Percentiles rank a stretch among this genome's conserved stretches.
These are phyloP conservation scores for Philonicus albiceps DNA, from an alignment of 2,888 invertebrate genomes.

Conservation along the genomic window DNA sequence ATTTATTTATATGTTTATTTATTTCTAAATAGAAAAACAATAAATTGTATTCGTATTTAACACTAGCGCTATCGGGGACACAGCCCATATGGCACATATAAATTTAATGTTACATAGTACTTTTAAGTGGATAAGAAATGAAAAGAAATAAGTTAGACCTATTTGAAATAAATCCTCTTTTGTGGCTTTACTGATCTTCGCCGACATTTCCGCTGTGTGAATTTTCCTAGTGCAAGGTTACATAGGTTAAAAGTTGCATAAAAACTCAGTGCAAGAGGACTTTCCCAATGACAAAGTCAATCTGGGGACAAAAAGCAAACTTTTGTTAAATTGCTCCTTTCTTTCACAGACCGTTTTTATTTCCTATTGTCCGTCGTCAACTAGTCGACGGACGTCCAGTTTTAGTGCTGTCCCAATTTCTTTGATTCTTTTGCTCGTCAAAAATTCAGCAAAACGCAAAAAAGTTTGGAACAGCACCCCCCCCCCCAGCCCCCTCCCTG, in stretches of 20 bases:
- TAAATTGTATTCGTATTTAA: no score
- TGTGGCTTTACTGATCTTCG: background rate
- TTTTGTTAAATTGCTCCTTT: background rate
- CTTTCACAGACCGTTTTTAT: background rate
- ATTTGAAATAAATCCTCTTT: no score
- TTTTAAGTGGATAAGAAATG: no score
- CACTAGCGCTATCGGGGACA: no score
- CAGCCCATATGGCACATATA: no score
- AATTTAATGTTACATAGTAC: no score
- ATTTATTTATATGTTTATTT: no score
- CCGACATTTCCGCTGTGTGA: background rate
- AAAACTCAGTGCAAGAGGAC: background rate
- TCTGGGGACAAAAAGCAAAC: background rate
- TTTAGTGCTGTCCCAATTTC: background rate
- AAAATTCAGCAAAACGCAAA: background rate
- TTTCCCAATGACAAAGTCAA: background rate
- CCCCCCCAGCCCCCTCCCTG: background rate
- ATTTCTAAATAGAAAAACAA: no score
- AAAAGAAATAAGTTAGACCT: no score
- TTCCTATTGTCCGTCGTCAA: background rate
- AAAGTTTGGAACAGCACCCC: background rate
- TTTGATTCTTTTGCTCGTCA: background rate
- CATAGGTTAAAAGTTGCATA: background rate
- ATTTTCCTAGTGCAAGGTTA: background rate
- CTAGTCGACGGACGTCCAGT: background rate